Base-by-base conservation (phyloP, 2,113 vertebrate genomes). In the Halichoerus grypus region DNA sequence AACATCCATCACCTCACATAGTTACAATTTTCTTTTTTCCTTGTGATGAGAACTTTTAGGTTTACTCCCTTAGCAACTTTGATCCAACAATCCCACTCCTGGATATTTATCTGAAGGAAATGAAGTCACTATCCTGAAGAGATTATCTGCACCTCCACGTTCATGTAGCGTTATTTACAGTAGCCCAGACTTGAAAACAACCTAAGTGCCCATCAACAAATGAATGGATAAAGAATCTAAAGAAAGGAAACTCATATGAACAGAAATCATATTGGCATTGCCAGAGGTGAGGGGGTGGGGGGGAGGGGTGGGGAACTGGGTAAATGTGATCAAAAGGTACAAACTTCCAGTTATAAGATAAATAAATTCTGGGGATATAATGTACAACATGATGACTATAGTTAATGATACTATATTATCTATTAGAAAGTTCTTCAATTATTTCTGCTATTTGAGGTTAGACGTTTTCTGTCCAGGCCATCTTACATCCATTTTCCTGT, bases 21-120 rank as follows among this genome's bases (percentile, higher is more conserved):
- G 39, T 53, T 55, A 55, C n/a, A n/a, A 67, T 19, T 65, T 15
- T 76, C 63, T 49, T 83, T 76, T 42, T 28, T 49, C 42, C 21
- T 46, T 84, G 46, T 46, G 21, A 77, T n/a, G 46, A n/a, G 39
- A 95, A 65, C 49, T 90, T 55, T 76, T 28, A n/a, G 63, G n/a
- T 57, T 21, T 76, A 22, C 16, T 76, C n/a, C 31, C 31, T 84
- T 76, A 76, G n/a, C 28, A 31, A 46, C 15, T 31, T 16, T 84
- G 67, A 76, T 53, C 67, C 26, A 67, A 36, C 55, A 65, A 67
- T 46, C 28, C 46, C 19, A 55, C 55, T 63, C 82, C 77, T n/a
- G 93, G 49, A 21, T 63, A 46, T 19, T 39, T 19, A 39, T 24
- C 76, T 82, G 77, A 83, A 89, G 76, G 42, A 89, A 63, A 74